phyloP scores from a whole-genome alignment of 2,113 vertebrate species.

The Pachycephala philippinensis region DNA sequence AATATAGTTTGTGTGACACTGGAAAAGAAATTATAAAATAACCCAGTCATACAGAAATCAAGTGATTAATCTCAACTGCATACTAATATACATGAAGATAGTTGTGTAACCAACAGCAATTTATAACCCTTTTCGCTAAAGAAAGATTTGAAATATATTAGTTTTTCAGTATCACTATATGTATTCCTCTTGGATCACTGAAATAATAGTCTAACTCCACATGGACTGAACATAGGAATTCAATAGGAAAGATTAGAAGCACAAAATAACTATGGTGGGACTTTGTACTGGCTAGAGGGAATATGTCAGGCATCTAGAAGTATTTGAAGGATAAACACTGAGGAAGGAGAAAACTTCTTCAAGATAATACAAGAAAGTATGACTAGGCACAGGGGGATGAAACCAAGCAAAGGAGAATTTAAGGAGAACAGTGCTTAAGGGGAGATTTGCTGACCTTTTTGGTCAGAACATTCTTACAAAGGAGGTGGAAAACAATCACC shows the following conservation, averaged over 20 bases:
- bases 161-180: background rate
- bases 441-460: background rate
- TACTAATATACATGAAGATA: background rate
- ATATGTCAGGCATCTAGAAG: slow-evolving; percentile 9
- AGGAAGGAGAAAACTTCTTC: slow-evolving; percentile 2
- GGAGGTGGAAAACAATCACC: background rate
- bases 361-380: background rate
- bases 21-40: slow-evolving; percentile 54
- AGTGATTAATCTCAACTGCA: slow-evolving; percentile 3
- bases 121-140: background rate
- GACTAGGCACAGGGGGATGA: background rate
- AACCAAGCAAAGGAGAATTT: background rate
- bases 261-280: background rate
- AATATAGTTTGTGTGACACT: slow-evolving; percentile 94
- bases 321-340: slow-evolving; percentile 20
- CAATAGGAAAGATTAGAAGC: slow-evolving; percentile 21
- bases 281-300: background rate
- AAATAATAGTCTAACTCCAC: background rate
- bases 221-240: background rate
- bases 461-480: background rate
- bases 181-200: background rate
- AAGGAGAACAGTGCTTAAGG: background rate
- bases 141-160: background rate
- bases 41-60: background rate
- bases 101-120: background rate